Base-by-base conservation (phyloP, 2,888 invertebrate genomes). In the Leptinotarsa rubiginosa region DNA sequence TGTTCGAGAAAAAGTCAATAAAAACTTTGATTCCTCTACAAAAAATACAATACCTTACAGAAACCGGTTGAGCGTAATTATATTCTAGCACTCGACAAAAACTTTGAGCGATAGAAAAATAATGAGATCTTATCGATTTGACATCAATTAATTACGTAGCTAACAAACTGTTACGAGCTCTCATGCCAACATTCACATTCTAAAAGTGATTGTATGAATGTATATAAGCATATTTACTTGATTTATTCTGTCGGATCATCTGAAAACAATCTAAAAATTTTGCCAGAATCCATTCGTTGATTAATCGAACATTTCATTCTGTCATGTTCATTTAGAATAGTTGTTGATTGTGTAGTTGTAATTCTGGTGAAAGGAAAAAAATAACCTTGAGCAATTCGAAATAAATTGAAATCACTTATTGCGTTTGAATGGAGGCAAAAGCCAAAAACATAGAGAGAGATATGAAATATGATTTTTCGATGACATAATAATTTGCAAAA, bases 271-370 rank as follows among this genome's bases (percentile, higher is more conserved):
- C 22, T 56, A 65, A 69, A 41, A 54, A 50, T 25, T 20, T 64
- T 18, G 50, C 50, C 70, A 50, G 65, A 65, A 13, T 70, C 25
- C 65, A 64, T 73, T 75, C 59, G 65, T 72, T 73, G 70, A 75
- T 75, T 73, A 56, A 70, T 62, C 47, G 62, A 47, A 75, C 75
- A 73, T 65, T 73, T 75, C 75, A 73, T 67, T 64, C 73, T 75
- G 75, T 75, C 75, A 70, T 47, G 31, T 20, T 56, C 13, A 1
- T 4, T 56, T 1, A 15, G 22, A 56, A 56, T 56, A 15, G 4
- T 22, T 56, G 22, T 20, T 4, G 18, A 4, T 3, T 22, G 13
- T 20, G 18, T 56, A 50, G 15, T 15, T 50, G 50, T 50, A 41
- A 41, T 41, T 41, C 41, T 41, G 41, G 41, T 41, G 41, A 41